Percentiles rank a stretch among this genome's conserved stretches.
These are phyloP conservation scores for Netelia fuscicornis DNA, from an alignment of 2,888 invertebrate species.

Conservation along the genomic window DNA sequence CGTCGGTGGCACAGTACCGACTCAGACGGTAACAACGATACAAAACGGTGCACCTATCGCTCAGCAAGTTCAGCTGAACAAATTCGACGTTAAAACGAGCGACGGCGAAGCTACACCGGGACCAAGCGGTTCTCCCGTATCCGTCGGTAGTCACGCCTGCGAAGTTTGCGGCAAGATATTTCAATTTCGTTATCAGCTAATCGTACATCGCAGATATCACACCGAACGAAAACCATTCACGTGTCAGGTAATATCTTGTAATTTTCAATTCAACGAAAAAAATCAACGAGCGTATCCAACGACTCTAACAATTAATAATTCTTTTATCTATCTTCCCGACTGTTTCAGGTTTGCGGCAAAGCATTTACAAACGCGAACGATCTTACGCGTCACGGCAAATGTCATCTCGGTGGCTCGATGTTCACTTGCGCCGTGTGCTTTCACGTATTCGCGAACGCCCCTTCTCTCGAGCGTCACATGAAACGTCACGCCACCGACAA, in stretches of 20 bases:
- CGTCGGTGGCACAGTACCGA: constrained; percentile 82
- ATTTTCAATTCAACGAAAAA: constrained; percentile 22
- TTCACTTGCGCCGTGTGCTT: constrained; percentile 91
- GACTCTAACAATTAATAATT: background rate
- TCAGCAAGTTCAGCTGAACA: constrained; percentile 83
- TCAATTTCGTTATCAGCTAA: constrained; percentile 94
- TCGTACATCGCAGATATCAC: constrained; percentile 94
- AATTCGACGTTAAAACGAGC: constrained; percentile 82
- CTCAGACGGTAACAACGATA: constrained; percentile 83
- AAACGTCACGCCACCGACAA: constrained; percentile 94
- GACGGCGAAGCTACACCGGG: constrained; percentile 84
- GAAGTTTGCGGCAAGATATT: constrained; percentile 95
- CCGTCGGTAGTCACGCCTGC: constrained; percentile 90
- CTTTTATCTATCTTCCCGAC: background rate
- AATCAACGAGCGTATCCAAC: background rate
- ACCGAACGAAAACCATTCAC: constrained; percentile 94
- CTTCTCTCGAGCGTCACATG: constrained; percentile 90
- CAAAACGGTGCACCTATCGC: constrained; percentile 83
- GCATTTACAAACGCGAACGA: constrained; percentile 93
- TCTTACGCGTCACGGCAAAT: constrained; percentile 93
- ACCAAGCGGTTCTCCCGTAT: constrained; percentile 87
- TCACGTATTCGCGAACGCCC: constrained; percentile 91
- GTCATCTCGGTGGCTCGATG: constrained; percentile 92
- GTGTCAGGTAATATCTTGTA: constrained; percentile 84
- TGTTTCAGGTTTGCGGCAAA: constrained; percentile 92